These are phyloP conservation scores for human DNA, from an alignment of 2,113 vertebrate species.

Conservation along the genomic window GRCh38 chr3:169356501-169357000, in stretches of 20 bases:
- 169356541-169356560: constrained; percentile 89
- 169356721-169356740: constrained; percentile 90
- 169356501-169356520: constrained; percentile 96
- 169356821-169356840: constrained; percentile 92
- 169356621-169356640: constrained; percentile 91
- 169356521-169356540: constrained; percentile 92
- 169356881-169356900: constrained; percentile 91
- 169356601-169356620: constrained; percentile 93
- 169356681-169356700: constrained; percentile 90
- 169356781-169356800: constrained; percentile 91
- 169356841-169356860: constrained; percentile 91
- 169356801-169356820: constrained; percentile 91
- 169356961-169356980: constrained; percentile 74
- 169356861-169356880: constrained; percentile 89
- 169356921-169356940: constrained; percentile 80
- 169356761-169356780: constrained; percentile 94
- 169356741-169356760: constrained; percentile 92
- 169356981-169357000: constrained; percentile 55
- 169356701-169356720: constrained; percentile 86
- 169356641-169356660: constrained; percentile 89
- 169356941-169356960: constrained; percentile 72
- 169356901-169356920: constrained; percentile 89
- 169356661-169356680: constrained; percentile 84
- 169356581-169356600: constrained; percentile 93
- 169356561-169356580: constrained; percentile 90